phyloP scores from a whole-genome alignment of 1,140 invertebrate species.

The Bombus vancouverensis region DNA sequence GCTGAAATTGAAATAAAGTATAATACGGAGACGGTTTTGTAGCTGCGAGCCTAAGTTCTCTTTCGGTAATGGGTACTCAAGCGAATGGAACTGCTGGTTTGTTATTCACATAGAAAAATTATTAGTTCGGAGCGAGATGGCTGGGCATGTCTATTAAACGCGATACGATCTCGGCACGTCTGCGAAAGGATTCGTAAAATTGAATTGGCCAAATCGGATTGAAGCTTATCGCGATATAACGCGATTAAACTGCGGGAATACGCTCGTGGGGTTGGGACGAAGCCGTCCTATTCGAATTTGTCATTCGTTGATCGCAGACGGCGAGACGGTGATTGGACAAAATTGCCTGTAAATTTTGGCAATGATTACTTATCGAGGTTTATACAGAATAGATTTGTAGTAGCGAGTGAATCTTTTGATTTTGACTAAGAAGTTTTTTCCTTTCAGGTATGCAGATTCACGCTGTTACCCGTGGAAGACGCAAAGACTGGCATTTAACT shows the following conservation, averaged over 20 bases:
- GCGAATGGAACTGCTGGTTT: background rate
- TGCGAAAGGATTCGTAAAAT: slow-evolving; percentile 56
- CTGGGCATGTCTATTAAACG: background rate
- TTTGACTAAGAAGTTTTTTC: background rate
- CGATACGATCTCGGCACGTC: background rate
- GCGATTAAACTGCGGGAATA: slow-evolving; percentile 56
- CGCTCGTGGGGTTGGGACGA: slow-evolving; percentile 11
- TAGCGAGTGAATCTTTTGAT: background rate
- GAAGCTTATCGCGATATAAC: slow-evolving; percentile 45
- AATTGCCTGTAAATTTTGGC: background rate
- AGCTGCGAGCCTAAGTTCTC: background rate
- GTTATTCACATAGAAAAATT: background rate
- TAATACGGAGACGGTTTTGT: background rate
- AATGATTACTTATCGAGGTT: background rate
- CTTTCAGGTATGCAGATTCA: too few relatives aligned
- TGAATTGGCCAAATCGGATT: slow-evolving; percentile 62
- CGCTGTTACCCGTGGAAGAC: too few relatives aligned
- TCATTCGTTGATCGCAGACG: background rate
- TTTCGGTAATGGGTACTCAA: slow-evolving; percentile 2
- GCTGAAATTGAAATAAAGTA: slow-evolving; percentile 43
- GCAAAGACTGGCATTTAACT: background rate
- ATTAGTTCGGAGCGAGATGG: background rate
- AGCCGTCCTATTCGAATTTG: slow-evolving; percentile 53
- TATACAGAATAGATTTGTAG: too few relatives aligned
- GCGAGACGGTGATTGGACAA: background rate